These are phyloP conservation scores for Ictidomys tridecemlineatus DNA, from an alignment of 2,113 vertebrate genomes.

Conservation along the genomic window DNA sequence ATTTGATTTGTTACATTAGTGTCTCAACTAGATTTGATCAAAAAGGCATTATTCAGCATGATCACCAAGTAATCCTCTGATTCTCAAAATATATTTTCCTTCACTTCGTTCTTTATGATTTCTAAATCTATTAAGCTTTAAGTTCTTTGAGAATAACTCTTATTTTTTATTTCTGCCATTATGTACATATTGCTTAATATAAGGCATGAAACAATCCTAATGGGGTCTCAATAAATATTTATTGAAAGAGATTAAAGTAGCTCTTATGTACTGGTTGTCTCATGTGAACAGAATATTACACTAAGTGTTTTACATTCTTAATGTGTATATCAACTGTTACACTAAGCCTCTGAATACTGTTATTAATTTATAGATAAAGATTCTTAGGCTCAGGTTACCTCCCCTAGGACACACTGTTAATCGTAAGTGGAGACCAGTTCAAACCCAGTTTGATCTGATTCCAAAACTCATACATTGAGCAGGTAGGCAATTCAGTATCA, in stretches of 20 bases:
- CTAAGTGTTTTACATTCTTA: not conserved
- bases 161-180: not conserved
- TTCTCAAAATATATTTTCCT: not conserved
- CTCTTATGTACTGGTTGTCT: not conserved
- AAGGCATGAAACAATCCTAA: not conserved
- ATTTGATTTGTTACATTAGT: not conserved
- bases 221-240: not conserved
- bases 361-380: not conserved
- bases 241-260: conserved; percentile 1
- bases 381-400: not conserved
- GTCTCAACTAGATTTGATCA: not conserved
- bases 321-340: not conserved
- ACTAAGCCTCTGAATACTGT: not conserved
- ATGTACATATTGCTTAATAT: not conserved
- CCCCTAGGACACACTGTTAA: not conserved
- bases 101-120: not conserved
- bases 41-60: not conserved
- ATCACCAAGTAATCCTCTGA: not conserved
- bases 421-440: not conserved
- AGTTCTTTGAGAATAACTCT: not conserved
- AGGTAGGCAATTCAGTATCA: not conserved
- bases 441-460: not conserved
- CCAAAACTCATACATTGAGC: not conserved
- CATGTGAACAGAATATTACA: not conserved
- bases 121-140: not conserved